Conservation (phyloP, 2,113 vertebrate species). For the Craseonycteris thonglongyai region DNA sequence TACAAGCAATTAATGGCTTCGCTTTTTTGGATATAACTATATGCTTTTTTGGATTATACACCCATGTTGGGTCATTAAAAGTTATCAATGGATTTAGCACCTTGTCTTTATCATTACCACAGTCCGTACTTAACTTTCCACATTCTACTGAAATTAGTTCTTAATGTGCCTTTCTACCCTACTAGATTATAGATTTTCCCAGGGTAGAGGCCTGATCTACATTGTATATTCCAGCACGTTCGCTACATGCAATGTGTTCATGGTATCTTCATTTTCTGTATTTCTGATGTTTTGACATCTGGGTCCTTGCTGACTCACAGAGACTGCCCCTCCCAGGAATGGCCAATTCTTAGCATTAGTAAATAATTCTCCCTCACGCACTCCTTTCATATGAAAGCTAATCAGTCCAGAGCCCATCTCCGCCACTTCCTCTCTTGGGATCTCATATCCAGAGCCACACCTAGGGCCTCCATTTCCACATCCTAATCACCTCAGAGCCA, state of each 20-base stretch:
- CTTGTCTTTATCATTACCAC: background rate
- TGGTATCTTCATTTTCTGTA: background rate
- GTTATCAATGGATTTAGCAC: background rate
- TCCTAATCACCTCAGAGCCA: background rate
- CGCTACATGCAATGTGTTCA: background rate
- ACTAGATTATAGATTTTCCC: background rate
- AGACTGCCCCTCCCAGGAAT: background rate
- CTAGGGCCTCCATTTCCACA: background rate
- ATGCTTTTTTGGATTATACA: background rate
- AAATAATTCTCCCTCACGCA: background rate
- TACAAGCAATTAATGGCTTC: background rate
- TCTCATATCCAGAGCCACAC: background rate
- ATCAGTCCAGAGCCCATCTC: background rate
- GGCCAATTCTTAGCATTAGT: background rate
- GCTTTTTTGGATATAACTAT: background rate
- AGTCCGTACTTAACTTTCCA: background rate
- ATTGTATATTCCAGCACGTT: background rate
- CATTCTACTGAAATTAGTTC: background rate
- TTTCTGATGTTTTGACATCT: background rate
- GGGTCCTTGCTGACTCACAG: background rate
- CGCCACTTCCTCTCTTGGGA: background rate
- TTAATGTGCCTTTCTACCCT: background rate
- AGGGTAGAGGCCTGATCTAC: background rate
- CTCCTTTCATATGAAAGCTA: background rate
- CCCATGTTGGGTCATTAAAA: background rate